These are phyloP conservation scores for Zonotrichia leucophrys DNA, from an alignment of 2,113 vertebrate genomes.

Conservation along the genomic window DNA sequence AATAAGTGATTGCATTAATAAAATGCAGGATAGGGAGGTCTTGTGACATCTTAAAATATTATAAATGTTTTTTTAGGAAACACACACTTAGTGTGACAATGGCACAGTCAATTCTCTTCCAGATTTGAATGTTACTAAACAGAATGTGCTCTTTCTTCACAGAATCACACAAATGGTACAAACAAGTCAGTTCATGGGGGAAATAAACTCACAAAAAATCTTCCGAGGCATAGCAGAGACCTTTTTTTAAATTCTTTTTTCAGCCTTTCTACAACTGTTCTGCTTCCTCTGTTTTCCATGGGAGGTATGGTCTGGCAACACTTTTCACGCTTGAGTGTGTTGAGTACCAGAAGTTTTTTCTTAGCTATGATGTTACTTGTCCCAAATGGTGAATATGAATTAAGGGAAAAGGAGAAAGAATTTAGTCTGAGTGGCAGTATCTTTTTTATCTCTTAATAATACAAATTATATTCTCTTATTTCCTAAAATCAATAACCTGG, in stretches of 20 bases:
- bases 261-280: not conserved
- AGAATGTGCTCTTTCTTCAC: not conserved
- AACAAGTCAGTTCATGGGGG: not conserved
- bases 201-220: not conserved
- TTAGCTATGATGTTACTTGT: not conserved
- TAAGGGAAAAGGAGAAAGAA: not conserved
- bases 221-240: not conserved
- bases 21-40: not conserved
- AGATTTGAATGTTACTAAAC: not conserved
- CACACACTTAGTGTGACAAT: not conserved
- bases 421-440: not conserved
- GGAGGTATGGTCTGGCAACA: not conserved
- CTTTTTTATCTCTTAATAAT: not conserved
- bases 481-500: not conserved
- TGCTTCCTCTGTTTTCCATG: not conserved
- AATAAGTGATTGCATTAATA: not conserved
- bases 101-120: not conserved
- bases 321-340: not conserved
- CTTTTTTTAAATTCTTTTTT: not conserved
- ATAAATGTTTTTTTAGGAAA: accelerated
- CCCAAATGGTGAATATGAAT: not conserved
- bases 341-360: not conserved
- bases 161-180: not conserved
- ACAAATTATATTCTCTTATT: not conserved
- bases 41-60: not conserved